Conservation (phyloP, 2,797 vertebrate species). For the Cirrhinus molitorella region DNA sequence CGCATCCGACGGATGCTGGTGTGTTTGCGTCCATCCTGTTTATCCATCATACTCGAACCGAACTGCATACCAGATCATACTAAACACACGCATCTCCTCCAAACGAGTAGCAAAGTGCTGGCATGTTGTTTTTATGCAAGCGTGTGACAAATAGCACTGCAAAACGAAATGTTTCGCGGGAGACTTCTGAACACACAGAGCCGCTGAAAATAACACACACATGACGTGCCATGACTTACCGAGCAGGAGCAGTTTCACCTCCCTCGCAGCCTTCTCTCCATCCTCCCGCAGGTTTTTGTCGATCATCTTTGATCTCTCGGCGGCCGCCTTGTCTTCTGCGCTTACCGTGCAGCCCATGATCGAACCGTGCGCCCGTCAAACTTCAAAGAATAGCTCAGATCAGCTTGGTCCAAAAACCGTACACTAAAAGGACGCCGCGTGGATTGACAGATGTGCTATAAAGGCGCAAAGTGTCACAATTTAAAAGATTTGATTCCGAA, state of each 20-base stretch:
- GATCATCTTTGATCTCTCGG: constrained; percentile 97
- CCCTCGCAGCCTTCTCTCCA: constrained; percentile 95
- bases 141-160: background rate
- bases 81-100: background rate
- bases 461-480: background rate
- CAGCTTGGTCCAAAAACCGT: background rate
- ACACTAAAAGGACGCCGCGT: constrained; percentile 22
- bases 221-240: constrained; percentile 77
- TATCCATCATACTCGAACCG: background rate
- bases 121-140: background rate
- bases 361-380: constrained; percentile 62
- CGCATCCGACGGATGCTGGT: background rate
- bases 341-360: constrained; percentile 97
- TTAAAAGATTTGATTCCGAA: constrained; percentile 40
- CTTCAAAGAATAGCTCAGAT: constrained; percentile 17
- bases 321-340: constrained; percentile 96
- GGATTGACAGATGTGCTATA: background rate
- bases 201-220: background rate
- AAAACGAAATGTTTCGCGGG: background rate
- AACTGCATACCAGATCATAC: background rate
- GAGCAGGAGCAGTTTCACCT: constrained; percentile 94
- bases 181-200: constrained; percentile 3
- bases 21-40: background rate
- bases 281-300: constrained; percentile 97
- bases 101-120: background rate